Percentiles rank a stretch among this genome's conserved stretches.
These are phyloP conservation scores for Drosophila carrolli DNA, from an alignment of 1,140 invertebrate genomes.

Conservation along the genomic window DNA sequence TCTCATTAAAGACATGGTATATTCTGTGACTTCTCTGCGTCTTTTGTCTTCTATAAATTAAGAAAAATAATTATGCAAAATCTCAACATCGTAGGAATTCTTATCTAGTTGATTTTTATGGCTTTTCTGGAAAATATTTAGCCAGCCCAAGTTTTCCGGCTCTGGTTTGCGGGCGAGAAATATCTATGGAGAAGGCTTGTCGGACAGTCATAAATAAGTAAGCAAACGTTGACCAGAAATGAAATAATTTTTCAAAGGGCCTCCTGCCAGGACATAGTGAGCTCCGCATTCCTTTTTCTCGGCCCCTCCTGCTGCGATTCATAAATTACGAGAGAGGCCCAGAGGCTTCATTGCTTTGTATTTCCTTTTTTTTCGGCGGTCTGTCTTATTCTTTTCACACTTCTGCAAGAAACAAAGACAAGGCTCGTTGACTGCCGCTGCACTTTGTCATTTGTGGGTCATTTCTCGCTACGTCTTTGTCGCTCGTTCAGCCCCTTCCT, in stretches of 20 bases:
- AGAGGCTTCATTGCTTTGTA: constrained; percentile 34
- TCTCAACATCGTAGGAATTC: constrained; percentile 61
- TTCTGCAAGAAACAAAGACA: constrained; percentile 43
- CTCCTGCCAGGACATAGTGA: constrained; percentile 16
- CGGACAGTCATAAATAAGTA: constrained; percentile 68
- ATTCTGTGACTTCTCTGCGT: constrained; percentile 15
- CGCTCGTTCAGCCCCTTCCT: background rate
- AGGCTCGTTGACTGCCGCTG: constrained; percentile 73
- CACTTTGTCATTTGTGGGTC: constrained; percentile 74
- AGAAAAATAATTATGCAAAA: constrained; percentile 75
- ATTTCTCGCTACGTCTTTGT: constrained; percentile 38
- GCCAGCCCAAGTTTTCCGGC: constrained; percentile 15
- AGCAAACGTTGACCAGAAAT: constrained; percentile 64
- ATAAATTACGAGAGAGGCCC: constrained; percentile 61
- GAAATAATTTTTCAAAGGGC: constrained; percentile 74
- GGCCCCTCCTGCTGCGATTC: constrained; percentile 54
- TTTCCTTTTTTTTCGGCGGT: constrained; percentile 44
- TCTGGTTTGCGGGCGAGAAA: background rate
- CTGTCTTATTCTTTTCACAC: constrained; percentile 64
- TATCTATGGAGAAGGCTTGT: constrained; percentile 12
- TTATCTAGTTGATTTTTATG: constrained; percentile 71
- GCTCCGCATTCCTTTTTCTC: background rate
- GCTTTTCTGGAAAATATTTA: constrained; percentile 60
- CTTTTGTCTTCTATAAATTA: constrained; percentile 57
- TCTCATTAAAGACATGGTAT: constrained; percentile 19